Evolutionary conservation across 2,797 vertebrate genomes (phyloP), one percentile per base, ranked within the genome.

Genomic region (Megalops cyprinoides): DNA sequence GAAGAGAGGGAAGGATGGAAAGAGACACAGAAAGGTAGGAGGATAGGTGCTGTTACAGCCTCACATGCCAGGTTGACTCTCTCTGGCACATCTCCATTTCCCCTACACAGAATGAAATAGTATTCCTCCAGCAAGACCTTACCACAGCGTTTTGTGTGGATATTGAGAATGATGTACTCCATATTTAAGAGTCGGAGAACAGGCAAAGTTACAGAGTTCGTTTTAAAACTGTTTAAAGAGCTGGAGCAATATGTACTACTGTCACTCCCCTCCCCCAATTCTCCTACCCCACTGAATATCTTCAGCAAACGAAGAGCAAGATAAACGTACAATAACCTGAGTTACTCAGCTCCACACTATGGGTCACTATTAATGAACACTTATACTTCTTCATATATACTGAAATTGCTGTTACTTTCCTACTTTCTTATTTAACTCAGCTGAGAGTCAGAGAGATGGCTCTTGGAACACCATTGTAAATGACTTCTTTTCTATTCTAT

Each of bases 61-160:
- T 53, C 78, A 78, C 73, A 74, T 55, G 79, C 76, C 73, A 79
- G 42, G 74, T 79, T 81, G 82, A 67, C 55, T 39, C 62, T 51
- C 62, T 20, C 73, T 65, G 74, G 77, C 82, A 86, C 82, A 85
- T 79, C 80, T 86, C 82, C 83, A 82, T 87, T 87, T 84, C 44
- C 60, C 78, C 60, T 81, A 42, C 78, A 39, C 44, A 46, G 67
- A 74, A 58, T 79, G 55, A 77, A 73, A 51, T 62, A 1, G 2
- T 75, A 85, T 44, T 71, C 79, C 74, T 46, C 53, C 58, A 46
- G 55, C 56, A 65, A 25, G 25, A 6, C 44, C 77, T 42, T 37
- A 67, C 65, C 25, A 78, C 58, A 18, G n/a, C 39, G 4, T 65
- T 67, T 65, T 44, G 78, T 39, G 65, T 60, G 62, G 74, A 75